phyloP scores from a whole-genome alignment of 2,113 vertebrate species.

The Pygoscelis antarcticus region DNA sequence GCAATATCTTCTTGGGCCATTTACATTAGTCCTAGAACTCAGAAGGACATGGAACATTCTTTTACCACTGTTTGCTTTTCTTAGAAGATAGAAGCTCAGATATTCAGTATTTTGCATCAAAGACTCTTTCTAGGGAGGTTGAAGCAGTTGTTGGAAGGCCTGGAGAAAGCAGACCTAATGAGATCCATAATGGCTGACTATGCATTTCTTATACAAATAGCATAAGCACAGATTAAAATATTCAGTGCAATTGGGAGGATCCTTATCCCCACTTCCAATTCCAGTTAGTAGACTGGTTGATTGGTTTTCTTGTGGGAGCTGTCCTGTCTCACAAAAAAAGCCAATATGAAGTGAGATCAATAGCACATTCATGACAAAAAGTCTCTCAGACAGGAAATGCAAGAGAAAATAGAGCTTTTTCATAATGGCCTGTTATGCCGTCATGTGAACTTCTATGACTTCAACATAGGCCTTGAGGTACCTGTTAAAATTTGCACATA shows the following conservation, averaged over 20 bases:
- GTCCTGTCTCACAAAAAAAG: neutral
- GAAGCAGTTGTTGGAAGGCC: neutral
- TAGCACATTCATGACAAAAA: neutral
- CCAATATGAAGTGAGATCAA: neutral
- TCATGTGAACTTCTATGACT: neutral
- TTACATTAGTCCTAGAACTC: neutral
- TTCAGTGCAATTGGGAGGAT: neutral
- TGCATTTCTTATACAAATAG: neutral
- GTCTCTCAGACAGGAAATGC: neutral
- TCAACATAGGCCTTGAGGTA: neutral
- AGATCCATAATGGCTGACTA: neutral
- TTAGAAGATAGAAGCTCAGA: neutral
- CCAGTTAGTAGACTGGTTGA: neutral
- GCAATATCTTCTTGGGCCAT: neutral
- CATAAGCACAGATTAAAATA: neutral
- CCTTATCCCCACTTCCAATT: neutral
- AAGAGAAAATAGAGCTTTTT: neutral
- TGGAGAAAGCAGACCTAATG: neutral
- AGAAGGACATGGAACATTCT: neutral
- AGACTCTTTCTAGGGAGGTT: neutral
- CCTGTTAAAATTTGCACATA: neutral
- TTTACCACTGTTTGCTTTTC: neutral
- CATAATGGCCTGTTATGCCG: neutral
- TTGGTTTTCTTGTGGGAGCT: neutral
- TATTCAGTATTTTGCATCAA: neutral